Conservation (phyloP, 1,140 invertebrate species). For the Drosophila parabipectinata region DNA sequence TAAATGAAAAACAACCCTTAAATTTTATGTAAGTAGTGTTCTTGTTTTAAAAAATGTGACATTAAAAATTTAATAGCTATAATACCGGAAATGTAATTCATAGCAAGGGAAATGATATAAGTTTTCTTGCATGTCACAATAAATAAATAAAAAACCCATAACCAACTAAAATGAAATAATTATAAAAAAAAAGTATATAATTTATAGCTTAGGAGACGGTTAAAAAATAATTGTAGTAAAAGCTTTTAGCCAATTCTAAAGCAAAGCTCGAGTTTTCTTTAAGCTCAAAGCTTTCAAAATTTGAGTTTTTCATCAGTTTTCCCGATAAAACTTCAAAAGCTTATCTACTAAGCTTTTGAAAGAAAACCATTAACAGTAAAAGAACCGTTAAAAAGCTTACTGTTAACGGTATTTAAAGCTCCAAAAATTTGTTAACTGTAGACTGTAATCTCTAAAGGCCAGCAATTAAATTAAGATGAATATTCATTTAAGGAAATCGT, state of each 20-base stretch:
- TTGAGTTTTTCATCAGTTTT: not conserved
- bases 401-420: not conserved
- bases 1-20: no score
- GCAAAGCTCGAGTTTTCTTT: not conserved
- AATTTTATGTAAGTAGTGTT: no score
- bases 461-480: not conserved
- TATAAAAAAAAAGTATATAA: not conserved
- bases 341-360: not conserved
- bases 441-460: no score
- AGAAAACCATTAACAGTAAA: not conserved
- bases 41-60: no score
- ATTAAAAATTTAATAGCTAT: not conserved
- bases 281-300: not conserved
- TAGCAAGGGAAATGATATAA: not conserved
- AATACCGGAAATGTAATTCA: slow-evolving; percentile 18
- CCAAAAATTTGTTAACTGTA: slow-evolving; percentile 10
- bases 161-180: not conserved
- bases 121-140: slow-evolving; percentile 15
- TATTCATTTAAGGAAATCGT: slow-evolving; percentile 75
- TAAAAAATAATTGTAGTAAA: not conserved
- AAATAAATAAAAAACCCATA: not conserved
- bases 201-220: not conserved
- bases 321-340: not conserved
- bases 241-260: not conserved
- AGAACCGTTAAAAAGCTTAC: not conserved